phyloP scores from a whole-genome alignment of 2,888 invertebrate species.

The Ichneumoninae sp. region DNA sequence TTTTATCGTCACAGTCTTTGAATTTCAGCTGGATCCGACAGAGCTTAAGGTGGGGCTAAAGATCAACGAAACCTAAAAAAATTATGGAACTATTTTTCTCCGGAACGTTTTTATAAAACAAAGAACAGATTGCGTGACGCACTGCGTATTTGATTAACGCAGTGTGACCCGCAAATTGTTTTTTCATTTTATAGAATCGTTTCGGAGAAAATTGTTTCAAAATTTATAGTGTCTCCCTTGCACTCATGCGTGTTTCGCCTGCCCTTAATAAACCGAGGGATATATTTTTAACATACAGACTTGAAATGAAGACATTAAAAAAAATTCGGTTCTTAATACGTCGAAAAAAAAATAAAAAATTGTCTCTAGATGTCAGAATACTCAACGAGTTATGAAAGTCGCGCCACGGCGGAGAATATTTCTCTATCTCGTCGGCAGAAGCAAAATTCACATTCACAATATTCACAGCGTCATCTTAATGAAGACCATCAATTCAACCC shows the following conservation, averaged over 20 bases:
- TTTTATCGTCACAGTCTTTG: background rate
- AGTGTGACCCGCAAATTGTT: too few species aligned
- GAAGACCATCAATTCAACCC: slow-evolving; percentile 60
- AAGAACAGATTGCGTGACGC: too few species aligned
- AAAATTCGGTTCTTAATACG: background rate
- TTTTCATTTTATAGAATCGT: too few species aligned
- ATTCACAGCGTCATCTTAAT: slow-evolving; percentile 42
- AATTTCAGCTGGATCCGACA: background rate
- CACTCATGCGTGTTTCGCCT: too few species aligned
- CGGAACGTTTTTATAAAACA: too few species aligned
- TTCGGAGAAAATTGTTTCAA: too few species aligned
- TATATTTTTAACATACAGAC: background rate
- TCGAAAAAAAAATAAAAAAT: background rate
- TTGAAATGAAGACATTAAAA: background rate
- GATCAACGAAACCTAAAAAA: too few species aligned
- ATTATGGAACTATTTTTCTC: too few species aligned
- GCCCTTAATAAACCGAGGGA: background rate
- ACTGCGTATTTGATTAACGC: too few species aligned
- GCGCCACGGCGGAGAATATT: background rate
- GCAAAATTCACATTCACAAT: slow-evolving; percentile 1
- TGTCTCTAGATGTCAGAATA: background rate
- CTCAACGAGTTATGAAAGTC: background rate
- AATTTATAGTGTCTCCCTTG: too few species aligned
- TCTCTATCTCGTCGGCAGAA: background rate
- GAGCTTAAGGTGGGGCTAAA: background rate